Base-by-base conservation (phyloP, 1,140 invertebrate genomes). In the Microplitis demolitor region DNA sequence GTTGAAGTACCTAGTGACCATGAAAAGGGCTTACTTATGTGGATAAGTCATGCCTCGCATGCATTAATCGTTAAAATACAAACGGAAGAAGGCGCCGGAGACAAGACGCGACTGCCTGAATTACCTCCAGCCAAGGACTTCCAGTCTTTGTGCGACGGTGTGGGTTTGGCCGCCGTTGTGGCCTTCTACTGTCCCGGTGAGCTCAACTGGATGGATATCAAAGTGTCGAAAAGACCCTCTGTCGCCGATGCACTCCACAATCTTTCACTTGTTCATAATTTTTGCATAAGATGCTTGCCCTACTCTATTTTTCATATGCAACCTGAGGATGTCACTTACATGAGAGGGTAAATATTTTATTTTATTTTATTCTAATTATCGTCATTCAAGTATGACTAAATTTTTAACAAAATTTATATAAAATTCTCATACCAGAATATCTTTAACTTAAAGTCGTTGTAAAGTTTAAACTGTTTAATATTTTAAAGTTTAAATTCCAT, bases 241-340 rank as follows among this genome's bases (percentile, higher is more conserved):
- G 90, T 96, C 54, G 92, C 93, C 72, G 97, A 99, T 86, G 98
- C 96, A 68, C 90, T 98, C 74, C 95, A 97, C 88, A 99, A 99
- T 88, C 91, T 99, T 34, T 91, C 94, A 78, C 89, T 98, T 76
- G 93, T 99, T 56, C 91, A 95, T 81, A 91, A 92, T 78, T 98
- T 99, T 88, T 98, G 96, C 84, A 87, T 90, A 75, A 90, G 91
- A 84, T 90, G 91, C 84, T 90, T 99, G 82, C 96, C 96, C 74
- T 93, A 93, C 85, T 92, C 95, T 79, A 93, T 96, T 82, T 98
- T 98, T 89, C 97, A 98, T 84, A 95, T 99, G 90, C 93, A 93
- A 83, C 95, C 96, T 53, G 97, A 99, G 85, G 98, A 99, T 85
- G 92, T 99, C 63, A 94, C 98, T 34, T 98, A 98, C 83, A 94